Percentiles rank a stretch among this genome's conserved stretches.
phyloP scores from a whole-genome alignment of 2,888 invertebrate genomes.

The Colletes collaris region DNA sequence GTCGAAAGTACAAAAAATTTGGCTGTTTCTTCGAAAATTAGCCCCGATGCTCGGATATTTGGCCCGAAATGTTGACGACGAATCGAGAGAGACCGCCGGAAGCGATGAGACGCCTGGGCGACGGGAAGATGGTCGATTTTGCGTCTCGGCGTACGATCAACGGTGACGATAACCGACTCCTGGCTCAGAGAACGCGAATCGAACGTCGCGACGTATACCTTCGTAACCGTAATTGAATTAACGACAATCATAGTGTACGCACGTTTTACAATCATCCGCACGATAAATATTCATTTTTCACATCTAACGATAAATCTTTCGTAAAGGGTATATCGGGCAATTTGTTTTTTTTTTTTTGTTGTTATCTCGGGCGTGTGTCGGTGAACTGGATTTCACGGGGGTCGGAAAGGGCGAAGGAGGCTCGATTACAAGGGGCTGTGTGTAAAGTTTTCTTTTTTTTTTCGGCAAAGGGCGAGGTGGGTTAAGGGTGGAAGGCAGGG shows the following conservation, averaged over 20 bases:
- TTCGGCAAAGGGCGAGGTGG: background rate
- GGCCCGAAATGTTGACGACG: background rate
- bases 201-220: slow-evolving; percentile 74
- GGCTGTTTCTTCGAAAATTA: background rate
- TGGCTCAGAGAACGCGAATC: slow-evolving; percentile 50
- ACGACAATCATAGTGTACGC: slow-evolving; percentile 80
- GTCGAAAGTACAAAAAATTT: slow-evolving; percentile 15
- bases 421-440: slow-evolving; percentile 6
- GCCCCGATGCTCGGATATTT: background rate
- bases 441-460: background rate
- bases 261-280: slow-evolving; percentile 77
- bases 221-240: slow-evolving; percentile 78
- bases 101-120: background rate
- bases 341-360: slow-evolving; percentile 35
- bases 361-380: slow-evolving; percentile 52
- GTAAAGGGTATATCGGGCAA: slow-evolving; percentile 55
- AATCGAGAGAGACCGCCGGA: background rate
- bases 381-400: slow-evolving; percentile 42
- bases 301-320: slow-evolving; percentile 82
- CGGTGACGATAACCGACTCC: slow-evolving; percentile 43
- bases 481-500: background rate
- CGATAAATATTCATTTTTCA: slow-evolving; percentile 81
- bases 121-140: background rate
- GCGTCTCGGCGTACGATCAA: background rate
- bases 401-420: slow-evolving; percentile 1